phyloP scores from a whole-genome alignment of 37 sponge, comb jelly and placozoan genomes.

The Hormiphora californensis region DNA sequence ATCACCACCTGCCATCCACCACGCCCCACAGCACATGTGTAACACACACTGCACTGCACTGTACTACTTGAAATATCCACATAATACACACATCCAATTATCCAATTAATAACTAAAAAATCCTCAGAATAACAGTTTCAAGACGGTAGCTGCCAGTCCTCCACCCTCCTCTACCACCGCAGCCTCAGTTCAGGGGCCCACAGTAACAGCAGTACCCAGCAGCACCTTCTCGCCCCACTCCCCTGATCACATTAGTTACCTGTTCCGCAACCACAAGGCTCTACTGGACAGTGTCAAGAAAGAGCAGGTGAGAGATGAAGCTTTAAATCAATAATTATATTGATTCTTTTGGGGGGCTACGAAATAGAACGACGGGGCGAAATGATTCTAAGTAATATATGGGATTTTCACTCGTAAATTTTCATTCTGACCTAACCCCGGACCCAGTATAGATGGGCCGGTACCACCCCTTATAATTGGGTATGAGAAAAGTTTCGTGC shows the following conservation, averaged over 20 bases:
- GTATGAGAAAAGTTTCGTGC: too few species aligned
- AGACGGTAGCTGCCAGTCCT: constrained; percentile 5
- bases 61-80: neutral
- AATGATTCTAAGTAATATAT: too few species aligned
- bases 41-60: too few species aligned
- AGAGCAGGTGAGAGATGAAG: constrained; percentile 44
- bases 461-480: too few species aligned
- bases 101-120: neutral
- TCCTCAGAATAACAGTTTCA: neutral
- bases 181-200: neutral
- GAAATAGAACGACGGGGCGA: too few species aligned
- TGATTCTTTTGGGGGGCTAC: too few species aligned
- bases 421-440: too few species aligned
- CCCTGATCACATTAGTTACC: constrained; percentile 18
- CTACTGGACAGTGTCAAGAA: constrained; percentile 52
- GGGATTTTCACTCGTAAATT: too few species aligned
- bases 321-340: too few species aligned
- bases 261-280: constrained; percentile 34
- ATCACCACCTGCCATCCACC: too few species aligned
- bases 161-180: neutral
- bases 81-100: neutral
- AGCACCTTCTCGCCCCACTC: neutral
- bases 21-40: too few species aligned
- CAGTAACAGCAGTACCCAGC: neutral
- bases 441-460: too few species aligned